These are phyloP conservation scores for Trachymyrmex septentrionalis DNA, from an alignment of 1,140 invertebrate species.

Conservation along the genomic window DNA sequence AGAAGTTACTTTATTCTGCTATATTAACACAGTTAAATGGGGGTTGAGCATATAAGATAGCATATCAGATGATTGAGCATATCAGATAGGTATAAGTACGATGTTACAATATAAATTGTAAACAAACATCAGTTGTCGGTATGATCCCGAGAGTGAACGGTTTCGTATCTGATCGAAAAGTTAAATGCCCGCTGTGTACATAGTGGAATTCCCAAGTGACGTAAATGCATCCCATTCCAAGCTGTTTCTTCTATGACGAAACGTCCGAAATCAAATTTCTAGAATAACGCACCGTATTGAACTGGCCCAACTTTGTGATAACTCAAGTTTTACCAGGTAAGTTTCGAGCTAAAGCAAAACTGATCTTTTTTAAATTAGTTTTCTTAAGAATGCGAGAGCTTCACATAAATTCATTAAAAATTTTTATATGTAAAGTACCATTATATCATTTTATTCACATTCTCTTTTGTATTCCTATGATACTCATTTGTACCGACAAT, in stretches of 20 bases:
- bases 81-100: no score
- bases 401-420: not conserved
- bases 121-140: conserved; percentile 33
- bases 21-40: not conserved
- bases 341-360: not conserved
- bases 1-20: not conserved
- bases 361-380: not conserved
- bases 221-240: not conserved
- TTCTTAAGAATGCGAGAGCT: not conserved
- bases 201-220: conserved; percentile 4
- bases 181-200: not conserved
- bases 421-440: not conserved
- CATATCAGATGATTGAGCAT: no score
- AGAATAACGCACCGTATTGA: not conserved
- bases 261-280: not conserved
- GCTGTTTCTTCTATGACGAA: not conserved
- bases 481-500: not conserved
- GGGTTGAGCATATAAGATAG: not conserved
- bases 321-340: not conserved
- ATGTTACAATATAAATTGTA: conserved; percentile 15
- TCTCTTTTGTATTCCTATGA: not conserved
- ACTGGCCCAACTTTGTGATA: not conserved
- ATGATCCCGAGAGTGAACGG: not conserved
- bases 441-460: not conserved
- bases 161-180: conserved; percentile 22